Base-by-base conservation (phyloP, 2,113 vertebrate genomes). In the Propithecus coquereli region DNA sequence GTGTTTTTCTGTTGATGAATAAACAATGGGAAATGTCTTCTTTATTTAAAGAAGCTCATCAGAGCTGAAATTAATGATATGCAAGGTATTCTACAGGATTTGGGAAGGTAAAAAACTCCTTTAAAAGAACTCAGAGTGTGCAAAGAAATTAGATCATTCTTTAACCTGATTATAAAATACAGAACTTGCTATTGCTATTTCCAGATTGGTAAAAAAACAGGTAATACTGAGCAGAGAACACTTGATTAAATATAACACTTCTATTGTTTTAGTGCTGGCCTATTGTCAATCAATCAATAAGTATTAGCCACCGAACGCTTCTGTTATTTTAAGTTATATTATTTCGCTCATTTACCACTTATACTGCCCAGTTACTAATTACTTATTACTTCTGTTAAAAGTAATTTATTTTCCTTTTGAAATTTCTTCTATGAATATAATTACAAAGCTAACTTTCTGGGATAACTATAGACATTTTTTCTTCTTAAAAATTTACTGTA, bases 131-230 rank as follows among this genome's bases (percentile, higher is more conserved):
- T 93, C 30, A 50, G 54, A 90, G n/a, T 32, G n/a, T 45, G 27
- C 45, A 73, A 92, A 90, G 85, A 95, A 98, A 97, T 81, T 87
- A 95, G 95, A 95, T 86, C 85, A 96, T 94, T 47, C 85, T 96
- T 97, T 45, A 94, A 90, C 87, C 81, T 95, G 50, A 76, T 95
- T 96, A 91, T 87, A 77, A 92, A 95, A 87, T 77, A 94, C 20
- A 92, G 89, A 95, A 86, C 25, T 94, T 92, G 66, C 73, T n/a
- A 79, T 66, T 87, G 54, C 90, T 97, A 95, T 96, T 96, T 97
- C 93, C 90, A 96, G 85, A 73, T 83, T 45, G 68, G 57, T 63
- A 61, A 90, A 94, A 97, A 97, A 97, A 97, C 96, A 97, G 94
- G 27, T 70, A 88, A 80, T 90, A 85, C 30, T 66, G 81, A 93